phyloP scores from a whole-genome alignment of 2,888 invertebrate species.

The Blera fallax region DNA sequence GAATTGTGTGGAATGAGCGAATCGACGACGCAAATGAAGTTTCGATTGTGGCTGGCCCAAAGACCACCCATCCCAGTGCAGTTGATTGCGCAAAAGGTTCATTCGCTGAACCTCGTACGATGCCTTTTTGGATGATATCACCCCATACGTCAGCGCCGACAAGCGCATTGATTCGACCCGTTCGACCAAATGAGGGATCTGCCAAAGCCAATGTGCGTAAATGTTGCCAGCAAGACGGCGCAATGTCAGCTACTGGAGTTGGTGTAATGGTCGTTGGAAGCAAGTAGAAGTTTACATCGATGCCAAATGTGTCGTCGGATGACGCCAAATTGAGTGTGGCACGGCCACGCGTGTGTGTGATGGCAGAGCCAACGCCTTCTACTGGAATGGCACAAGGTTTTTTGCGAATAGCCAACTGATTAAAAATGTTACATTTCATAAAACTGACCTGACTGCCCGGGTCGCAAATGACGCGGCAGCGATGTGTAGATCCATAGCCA shows the following conservation, averaged over 20 bases:
- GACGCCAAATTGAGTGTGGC: not conserved
- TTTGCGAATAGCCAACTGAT: slow-evolving; percentile 27
- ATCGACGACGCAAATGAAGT: not conserved
- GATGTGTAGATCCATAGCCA: slow-evolving; percentile 6
- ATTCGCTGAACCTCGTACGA: slow-evolving; percentile 15
- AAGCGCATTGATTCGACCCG: slow-evolving; percentile 32
- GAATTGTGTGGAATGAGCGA: not conserved
- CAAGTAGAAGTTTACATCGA: slow-evolving; percentile 10
- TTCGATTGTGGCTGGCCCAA: slow-evolving; percentile 30
- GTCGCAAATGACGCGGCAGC: slow-evolving; percentile 17
- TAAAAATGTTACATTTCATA: slow-evolving; percentile 11
- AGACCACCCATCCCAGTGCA: slow-evolving; percentile 44
- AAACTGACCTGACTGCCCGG: slow-evolving; percentile 23
- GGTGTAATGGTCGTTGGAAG: slow-evolving; percentile 14
- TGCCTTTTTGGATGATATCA: slow-evolving; percentile 17
- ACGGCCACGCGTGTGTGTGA: not conserved
- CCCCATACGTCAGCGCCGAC: slow-evolving; percentile 40
- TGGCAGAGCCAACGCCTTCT: not conserved
- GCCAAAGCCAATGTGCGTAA: slow-evolving; percentile 22
- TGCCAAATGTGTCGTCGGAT: not conserved
- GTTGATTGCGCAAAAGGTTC: slow-evolving; percentile 40
- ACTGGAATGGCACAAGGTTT: slow-evolving; percentile 9
- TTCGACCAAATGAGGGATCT: slow-evolving; percentile 23
- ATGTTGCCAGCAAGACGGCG: slow-evolving; percentile 26
- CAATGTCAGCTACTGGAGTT: slow-evolving; percentile 18